These are phyloP conservation scores for Halocaridina rubra DNA, from an alignment of 2,888 invertebrate genomes.

Conservation along the genomic window DNA sequence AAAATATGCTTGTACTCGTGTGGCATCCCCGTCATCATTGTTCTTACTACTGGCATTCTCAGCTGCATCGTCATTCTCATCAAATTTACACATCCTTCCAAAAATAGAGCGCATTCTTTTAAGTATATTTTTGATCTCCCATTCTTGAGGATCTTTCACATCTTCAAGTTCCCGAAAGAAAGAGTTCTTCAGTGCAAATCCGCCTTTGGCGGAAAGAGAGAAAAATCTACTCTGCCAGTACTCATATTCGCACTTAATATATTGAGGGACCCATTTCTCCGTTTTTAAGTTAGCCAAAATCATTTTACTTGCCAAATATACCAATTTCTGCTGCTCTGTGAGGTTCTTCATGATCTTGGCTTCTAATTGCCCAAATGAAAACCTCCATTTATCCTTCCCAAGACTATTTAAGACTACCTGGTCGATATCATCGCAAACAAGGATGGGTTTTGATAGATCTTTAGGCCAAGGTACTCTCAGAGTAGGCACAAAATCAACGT, in stretches of 20 bases:
- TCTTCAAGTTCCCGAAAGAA: slow-evolving; percentile 12
- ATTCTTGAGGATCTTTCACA: neutral
- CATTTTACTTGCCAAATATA: slow-evolving; percentile 6
- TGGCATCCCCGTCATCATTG: too few relatives aligned
- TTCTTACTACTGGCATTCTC: too few relatives aligned
- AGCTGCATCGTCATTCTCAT: neutral
- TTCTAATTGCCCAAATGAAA: neutral
- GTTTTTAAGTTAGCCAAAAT: neutral
- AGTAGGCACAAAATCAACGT: neutral
- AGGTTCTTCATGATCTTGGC: neutral
- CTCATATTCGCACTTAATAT: neutral
- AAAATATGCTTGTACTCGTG: too few relatives aligned
- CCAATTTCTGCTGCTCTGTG: neutral
- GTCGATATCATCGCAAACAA: neutral
- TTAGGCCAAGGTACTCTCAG: neutral
- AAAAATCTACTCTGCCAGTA: slow-evolving; percentile 7
- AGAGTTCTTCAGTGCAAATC: slow-evolving; percentile 2
- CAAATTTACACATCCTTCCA: neutral
- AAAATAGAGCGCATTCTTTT: slow-evolving; percentile 13
- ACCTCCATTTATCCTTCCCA: neutral
- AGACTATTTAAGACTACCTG: neutral
- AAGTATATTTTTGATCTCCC: neutral
- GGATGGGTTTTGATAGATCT: neutral
- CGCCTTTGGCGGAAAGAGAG: neutral
- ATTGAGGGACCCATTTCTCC: neutral